These are phyloP conservation scores for Nannoperca australis DNA, from an alignment of 2,797 vertebrate genomes.

Conservation along the genomic window DNA sequence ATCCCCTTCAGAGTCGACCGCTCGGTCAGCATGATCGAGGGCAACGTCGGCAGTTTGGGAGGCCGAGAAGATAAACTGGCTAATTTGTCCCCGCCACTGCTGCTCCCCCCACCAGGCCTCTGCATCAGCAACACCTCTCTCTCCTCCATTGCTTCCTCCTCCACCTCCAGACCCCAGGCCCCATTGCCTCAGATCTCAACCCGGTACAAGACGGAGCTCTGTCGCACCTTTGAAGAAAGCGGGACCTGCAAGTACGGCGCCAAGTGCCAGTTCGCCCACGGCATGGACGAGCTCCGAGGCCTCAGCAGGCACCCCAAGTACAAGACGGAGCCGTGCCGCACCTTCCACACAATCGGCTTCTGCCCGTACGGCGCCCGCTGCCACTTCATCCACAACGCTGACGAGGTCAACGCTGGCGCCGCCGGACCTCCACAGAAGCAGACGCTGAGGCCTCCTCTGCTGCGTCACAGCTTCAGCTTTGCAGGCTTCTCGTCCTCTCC, in stretches of 20 bases:
- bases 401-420: conserved; percentile 65
- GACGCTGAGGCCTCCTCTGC: conserved; percentile 74
- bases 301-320: conserved; percentile 88
- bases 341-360: conserved; percentile 89
- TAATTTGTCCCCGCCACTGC: conserved; percentile 24
- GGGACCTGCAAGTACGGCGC: conserved; percentile 87
- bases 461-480: conserved; percentile 87
- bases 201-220: conserved; percentile 89
- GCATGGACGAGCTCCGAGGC: conserved; percentile 83
- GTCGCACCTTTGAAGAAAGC: conserved; percentile 87
- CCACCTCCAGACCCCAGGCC: conserved; percentile 16
- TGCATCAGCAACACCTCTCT: conserved; percentile 64
- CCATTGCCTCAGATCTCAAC: conserved; percentile 78
- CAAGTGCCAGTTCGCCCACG: conserved; percentile 90
- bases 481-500: conserved; percentile 82
- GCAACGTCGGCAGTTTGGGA: conserved; percentile 45
- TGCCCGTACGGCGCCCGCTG: conserved; percentile 89
- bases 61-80: conserved; percentile 45
- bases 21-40: conserved; percentile 89
- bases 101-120: conserved; percentile 78
- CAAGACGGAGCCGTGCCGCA: conserved; percentile 89
- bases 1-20: conserved; percentile 89
- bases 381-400: conserved; percentile 89
- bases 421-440: conserved; percentile 12
- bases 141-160: conserved; percentile 40